Conservation (phyloP, 92 coral and sea anemone species). For the Umimayanthus chanpuru region DNA sequence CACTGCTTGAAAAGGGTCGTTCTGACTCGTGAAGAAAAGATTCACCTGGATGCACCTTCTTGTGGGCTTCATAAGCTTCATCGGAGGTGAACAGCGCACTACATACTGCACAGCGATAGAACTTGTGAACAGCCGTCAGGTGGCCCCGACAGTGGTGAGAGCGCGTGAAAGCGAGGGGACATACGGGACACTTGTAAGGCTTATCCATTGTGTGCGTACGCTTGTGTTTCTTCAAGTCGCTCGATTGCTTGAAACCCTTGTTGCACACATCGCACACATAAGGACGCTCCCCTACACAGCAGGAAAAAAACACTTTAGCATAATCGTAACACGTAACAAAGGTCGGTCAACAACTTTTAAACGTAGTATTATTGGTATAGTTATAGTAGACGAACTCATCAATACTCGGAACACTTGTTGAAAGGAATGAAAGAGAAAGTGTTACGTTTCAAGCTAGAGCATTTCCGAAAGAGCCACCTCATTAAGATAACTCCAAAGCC, state of each 20-base stretch:
- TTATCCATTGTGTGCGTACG: slow-evolving; percentile 94
- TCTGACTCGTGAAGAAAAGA: slow-evolving; percentile 1
- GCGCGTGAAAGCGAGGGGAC: slow-evolving; percentile 91
- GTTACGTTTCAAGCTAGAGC: background rate
- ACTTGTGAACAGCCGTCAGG: slow-evolving; percentile 83
- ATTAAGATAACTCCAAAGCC: slow-evolving; percentile 65
- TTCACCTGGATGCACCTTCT: slow-evolving; percentile 69
- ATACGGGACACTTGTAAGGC: slow-evolving; percentile 88
- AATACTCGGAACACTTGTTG: background rate
- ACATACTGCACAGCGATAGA: slow-evolving; percentile 75
- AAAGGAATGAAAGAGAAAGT: no score
- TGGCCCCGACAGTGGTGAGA: slow-evolving; percentile 91
- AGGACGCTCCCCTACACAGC: slow-evolving; percentile 88
- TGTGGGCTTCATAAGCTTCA: slow-evolving; percentile 75
- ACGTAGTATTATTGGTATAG: background rate
- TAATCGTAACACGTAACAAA: background rate
- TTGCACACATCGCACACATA: slow-evolving; percentile 91
- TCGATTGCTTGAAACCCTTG: slow-evolving; percentile 96
- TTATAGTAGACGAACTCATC: background rate
- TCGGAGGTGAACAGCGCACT: slow-evolving; percentile 85
- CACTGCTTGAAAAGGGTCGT: background rate
- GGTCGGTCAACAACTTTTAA: background rate
- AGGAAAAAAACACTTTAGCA: background rate
- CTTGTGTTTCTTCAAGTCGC: slow-evolving; percentile 95
- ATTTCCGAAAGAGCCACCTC: background rate